Percentiles rank a stretch among this genome's conserved stretches.
Evolutionary conservation across 2,888 invertebrate species (phyloP).

Genomic region (Drosophila flavopinicola): DNA sequence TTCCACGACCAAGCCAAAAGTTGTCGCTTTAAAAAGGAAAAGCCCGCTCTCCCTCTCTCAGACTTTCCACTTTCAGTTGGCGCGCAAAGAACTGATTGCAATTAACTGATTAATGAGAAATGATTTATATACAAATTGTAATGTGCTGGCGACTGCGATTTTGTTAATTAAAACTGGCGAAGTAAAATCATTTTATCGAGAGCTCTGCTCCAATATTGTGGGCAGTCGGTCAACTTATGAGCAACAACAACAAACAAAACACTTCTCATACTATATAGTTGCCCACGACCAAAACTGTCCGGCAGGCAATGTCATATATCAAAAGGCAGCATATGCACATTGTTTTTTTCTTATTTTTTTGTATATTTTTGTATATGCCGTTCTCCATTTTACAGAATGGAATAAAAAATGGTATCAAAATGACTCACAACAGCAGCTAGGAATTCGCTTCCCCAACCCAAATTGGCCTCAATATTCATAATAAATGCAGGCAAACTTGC

Average conservation of each 20-base stretch:
- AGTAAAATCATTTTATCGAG: conserved; percentile 3
- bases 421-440: conserved; percentile 55
- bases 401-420: conserved; percentile 57
- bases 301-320: conserved; percentile 54
- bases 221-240: neutral
- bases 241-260: neutral
- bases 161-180: conserved; percentile 28
- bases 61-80: conserved; percentile 60
- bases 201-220: neutral
- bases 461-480: conserved; percentile 58
- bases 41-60: conserved; percentile 11
- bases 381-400: conserved; percentile 31
- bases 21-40: conserved; percentile 57
- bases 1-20: conserved; percentile 13
- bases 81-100: conserved; percentile 48
- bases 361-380: no score
- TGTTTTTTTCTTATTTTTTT: no score
- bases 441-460: conserved; percentile 51
- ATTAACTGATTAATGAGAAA: conserved; percentile 35
- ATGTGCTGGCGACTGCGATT: conserved; percentile 25
- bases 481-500: conserved; percentile 10
- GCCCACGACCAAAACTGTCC: conserved; percentile 20
- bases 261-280: neutral
- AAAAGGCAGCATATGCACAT: conserved; percentile 44
- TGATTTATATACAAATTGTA: conserved; percentile 46